Evolutionary conservation across 2,113 vertebrate species (phyloP).

Genomic region (Chloropsis hardwickii): DNA sequence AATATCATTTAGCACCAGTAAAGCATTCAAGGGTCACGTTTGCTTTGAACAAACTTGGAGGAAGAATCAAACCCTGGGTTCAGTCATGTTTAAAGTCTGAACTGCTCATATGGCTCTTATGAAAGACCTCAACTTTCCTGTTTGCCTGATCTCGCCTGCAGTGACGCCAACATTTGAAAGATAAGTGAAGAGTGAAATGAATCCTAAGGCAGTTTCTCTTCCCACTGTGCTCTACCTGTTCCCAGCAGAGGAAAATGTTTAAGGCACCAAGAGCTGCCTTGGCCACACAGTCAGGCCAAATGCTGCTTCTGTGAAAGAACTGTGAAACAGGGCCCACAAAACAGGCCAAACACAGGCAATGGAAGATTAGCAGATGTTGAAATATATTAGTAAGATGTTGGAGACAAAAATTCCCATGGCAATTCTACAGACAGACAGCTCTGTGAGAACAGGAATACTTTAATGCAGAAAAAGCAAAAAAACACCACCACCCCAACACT

Average conservation of each 20-base stretch:
- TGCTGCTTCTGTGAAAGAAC: background rate
- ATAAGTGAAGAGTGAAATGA: background rate
- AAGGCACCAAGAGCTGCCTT: background rate
- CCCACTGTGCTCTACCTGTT: background rate
- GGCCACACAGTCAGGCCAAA: background rate
- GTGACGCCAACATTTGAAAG: background rate
- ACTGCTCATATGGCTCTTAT: background rate
- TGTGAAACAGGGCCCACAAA: background rate
- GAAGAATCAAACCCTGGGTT: background rate
- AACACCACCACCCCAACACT: background rate
- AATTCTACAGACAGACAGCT: background rate
- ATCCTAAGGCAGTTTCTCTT: background rate
- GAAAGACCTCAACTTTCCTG: background rate
- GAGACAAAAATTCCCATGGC: background rate
- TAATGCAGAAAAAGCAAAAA: background rate
- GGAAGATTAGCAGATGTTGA: background rate
- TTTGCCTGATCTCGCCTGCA: background rate
- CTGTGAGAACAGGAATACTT: background rate
- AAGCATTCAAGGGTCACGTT: fast-evolving
- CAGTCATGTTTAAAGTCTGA: background rate
- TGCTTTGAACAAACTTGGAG: background rate
- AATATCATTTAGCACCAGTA: background rate
- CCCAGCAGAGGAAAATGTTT: background rate
- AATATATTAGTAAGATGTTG: background rate
- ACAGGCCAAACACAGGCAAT: background rate